phyloP scores from a whole-genome alignment of 2,113 vertebrate genomes.

The Ceratotherium simum region DNA sequence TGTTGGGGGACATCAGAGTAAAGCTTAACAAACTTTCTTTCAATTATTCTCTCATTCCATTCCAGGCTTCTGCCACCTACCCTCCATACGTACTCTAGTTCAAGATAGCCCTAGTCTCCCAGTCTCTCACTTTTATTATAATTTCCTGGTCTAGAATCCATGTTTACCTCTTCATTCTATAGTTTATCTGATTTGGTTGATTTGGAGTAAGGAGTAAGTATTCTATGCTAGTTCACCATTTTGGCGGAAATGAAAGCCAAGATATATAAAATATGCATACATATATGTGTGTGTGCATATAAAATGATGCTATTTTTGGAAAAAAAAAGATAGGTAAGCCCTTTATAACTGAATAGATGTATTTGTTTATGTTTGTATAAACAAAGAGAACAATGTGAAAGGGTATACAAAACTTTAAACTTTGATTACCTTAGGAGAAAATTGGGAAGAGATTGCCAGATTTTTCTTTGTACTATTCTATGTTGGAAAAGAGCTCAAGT shows the following conservation, averaged over 20 bases:
- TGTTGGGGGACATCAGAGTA: background rate
- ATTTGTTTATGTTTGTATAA: background rate
- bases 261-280: too few species aligned
- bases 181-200: background rate
- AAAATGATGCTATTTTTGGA: background rate
- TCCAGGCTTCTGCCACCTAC: background rate
- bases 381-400: background rate
- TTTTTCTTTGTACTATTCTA: background rate
- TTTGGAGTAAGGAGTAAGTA: background rate
- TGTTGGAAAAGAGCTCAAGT: background rate
- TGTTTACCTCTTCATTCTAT: background rate
- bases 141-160: background rate
- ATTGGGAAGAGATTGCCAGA: background rate
- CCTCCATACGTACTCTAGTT: background rate
- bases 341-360: background rate
- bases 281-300: background rate
- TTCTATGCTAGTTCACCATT: background rate
- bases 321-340: background rate
- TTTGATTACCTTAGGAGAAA: background rate
- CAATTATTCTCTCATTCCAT: background rate
- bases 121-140: background rate
- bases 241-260: background rate
- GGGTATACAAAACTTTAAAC: background rate
- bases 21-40: background rate
- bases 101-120: background rate